These are phyloP conservation scores for Hydrolagus affinis DNA, from an alignment of 2,113 vertebrate species.

Conservation along the genomic window DNA sequence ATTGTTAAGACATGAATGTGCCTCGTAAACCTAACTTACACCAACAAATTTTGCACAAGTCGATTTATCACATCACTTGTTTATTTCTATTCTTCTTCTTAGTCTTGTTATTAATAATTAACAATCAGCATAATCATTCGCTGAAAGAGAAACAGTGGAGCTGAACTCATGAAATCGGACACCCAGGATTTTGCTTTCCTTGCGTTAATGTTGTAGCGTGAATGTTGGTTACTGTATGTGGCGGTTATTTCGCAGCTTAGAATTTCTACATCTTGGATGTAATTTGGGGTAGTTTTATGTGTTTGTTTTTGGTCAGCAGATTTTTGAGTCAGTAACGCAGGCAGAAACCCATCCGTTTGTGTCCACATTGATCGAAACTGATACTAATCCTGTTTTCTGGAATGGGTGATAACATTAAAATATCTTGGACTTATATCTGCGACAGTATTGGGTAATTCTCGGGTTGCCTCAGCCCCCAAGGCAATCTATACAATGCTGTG, in stretches of 20 bases:
- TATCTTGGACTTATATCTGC: neutral
- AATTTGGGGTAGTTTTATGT: neutral
- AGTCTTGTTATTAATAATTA: neutral
- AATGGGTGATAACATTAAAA: slow-evolving; percentile 8
- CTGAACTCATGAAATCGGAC: neutral
- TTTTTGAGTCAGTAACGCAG: too few relatives aligned
- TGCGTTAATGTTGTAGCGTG: neutral
- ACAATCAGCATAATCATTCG: too few relatives aligned
- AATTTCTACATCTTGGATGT: neutral
- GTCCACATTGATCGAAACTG: neutral
- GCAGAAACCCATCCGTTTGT: too few relatives aligned
- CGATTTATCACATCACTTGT: neutral
- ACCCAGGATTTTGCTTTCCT: neutral
- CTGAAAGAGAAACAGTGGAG: neutral
- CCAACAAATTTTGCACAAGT: neutral
- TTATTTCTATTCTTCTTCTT: neutral
- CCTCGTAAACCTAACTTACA: neutral
- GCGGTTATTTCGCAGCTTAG: neutral
- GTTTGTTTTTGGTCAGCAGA: too few relatives aligned
- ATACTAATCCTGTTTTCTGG: slow-evolving; percentile 9
- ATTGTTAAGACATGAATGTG: slow-evolving; percentile 23
- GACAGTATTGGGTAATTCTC: neutral
- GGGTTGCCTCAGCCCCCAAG: neutral
- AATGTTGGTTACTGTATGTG: too few relatives aligned
- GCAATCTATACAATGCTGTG: too few relatives aligned